phyloP scores from a whole-genome alignment of 2,888 invertebrate genomes.

The Corbicula japonica region DNA sequence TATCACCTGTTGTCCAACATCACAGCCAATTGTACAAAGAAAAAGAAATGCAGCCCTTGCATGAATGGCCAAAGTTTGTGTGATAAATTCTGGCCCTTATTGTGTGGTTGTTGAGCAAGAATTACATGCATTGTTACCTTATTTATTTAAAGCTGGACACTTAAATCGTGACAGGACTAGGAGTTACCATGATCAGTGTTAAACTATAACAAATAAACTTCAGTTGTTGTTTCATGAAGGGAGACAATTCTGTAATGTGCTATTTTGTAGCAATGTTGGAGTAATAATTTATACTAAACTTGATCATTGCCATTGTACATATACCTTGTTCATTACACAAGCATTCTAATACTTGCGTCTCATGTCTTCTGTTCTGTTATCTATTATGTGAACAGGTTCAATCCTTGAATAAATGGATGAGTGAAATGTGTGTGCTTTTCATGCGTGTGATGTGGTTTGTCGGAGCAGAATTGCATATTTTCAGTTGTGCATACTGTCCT shows the following conservation, averaged over 20 bases:
- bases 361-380: constrained; percentile 16
- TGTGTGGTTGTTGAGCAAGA: constrained; percentile 45
- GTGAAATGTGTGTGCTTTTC: neutral
- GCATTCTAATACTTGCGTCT: constrained; percentile 42
- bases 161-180: constrained; percentile 58
- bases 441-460: constrained; percentile 20
- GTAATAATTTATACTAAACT: constrained; percentile 44
- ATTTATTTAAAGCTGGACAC: constrained; percentile 57
- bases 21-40: constrained; percentile 25
- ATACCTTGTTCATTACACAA: constrained; percentile 56
- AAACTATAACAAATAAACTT: too few relatives aligned
- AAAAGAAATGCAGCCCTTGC: constrained; percentile 23
- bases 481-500: too few relatives aligned
- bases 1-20: constrained; percentile 45
- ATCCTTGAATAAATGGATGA: constrained; percentile 4
- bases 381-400: constrained; percentile 1
- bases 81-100: constrained; percentile 26
- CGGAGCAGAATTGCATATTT: constrained; percentile 65
- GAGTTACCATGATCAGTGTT: constrained; percentile 69
- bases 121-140: constrained; percentile 32
- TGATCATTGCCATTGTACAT: constrained; percentile 56
- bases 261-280: constrained; percentile 43
- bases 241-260: constrained; percentile 48
- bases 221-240: constrained; percentile 27
- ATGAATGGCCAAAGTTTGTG: constrained; percentile 32